These are phyloP conservation scores for Microtus oregoni DNA, from an alignment of 2,113 vertebrate species.

Conservation along the genomic window DNA sequence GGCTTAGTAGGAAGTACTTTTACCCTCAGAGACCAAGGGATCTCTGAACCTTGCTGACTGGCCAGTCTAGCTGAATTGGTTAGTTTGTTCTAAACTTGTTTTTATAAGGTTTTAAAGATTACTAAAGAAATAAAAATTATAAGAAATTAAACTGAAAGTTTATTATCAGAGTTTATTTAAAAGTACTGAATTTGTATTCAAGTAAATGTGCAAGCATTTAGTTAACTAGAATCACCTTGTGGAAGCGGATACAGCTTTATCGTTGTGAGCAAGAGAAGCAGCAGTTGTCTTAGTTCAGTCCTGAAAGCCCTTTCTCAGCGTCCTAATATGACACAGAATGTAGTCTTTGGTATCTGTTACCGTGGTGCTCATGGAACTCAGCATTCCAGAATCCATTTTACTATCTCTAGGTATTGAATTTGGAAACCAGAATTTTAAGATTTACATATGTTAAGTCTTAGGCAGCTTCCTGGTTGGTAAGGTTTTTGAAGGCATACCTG, in stretches of 20 bases:
- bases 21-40: neutral
- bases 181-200: slow-evolving; percentile 15
- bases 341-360: slow-evolving; percentile 11
- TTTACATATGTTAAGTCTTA: neutral
- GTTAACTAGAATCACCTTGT: neutral
- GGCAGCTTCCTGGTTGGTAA: neutral
- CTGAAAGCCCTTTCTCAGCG: neutral
- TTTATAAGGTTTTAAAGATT: slow-evolving; percentile 55
- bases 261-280: slow-evolving; percentile 9
- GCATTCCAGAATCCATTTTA: slow-evolving; percentile 36
- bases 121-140: slow-evolving; percentile 43
- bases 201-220: slow-evolving; percentile 37
- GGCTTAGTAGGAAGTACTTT: neutral
- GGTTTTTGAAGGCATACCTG: slow-evolving; percentile 1
- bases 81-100: neutral
- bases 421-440: slow-evolving; percentile 38
- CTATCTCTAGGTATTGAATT: neutral
- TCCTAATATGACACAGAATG: neutral
- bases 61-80: neutral
- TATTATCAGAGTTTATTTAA: neutral
- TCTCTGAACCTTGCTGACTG: neutral
- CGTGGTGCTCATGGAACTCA: neutral
- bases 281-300: slow-evolving; percentile 36
- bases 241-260: neutral
- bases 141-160: slow-evolving; percentile 32